Evolutionary conservation across 2,797 vertebrate species (phyloP).

Genomic region (Scomberomorus guttatus): DNA sequence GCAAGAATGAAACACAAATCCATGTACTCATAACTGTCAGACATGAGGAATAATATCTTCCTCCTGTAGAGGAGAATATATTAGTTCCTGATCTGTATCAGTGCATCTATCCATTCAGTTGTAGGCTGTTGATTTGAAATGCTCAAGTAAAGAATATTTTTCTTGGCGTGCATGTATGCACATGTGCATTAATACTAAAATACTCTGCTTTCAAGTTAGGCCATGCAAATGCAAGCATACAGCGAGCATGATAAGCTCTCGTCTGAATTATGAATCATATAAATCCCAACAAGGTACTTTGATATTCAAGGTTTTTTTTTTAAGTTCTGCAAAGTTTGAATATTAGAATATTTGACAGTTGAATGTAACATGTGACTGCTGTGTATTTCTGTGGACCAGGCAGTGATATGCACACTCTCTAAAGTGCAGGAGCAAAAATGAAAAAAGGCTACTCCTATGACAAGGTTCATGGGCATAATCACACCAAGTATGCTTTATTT

Average conservation of each 20-base stretch:
- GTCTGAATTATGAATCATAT: conserved; percentile 14
- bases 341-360: conserved; percentile 14
- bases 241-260: neutral
- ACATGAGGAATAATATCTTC: conserved; percentile 33
- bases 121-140: conserved; percentile 19
- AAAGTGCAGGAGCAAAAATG: neutral
- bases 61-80: conserved; percentile 14
- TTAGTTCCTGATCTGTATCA: conserved; percentile 32
- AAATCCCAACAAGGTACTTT: conserved; percentile 2
- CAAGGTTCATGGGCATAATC: neutral
- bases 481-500: no score
- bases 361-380: conserved; percentile 15
- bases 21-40: conserved; percentile 34
- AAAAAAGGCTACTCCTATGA: neutral
- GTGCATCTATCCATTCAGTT: conserved; percentile 10
- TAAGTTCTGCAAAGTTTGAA: neutral
- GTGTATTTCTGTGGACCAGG: neutral
- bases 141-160: conserved; percentile 23
- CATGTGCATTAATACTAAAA: neutral
- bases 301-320: no score
- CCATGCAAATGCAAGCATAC: neutral
- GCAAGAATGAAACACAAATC: conserved; percentile 40
- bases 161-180: neutral
- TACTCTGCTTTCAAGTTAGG: neutral
- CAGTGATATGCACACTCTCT: neutral